These are phyloP conservation scores for Anthopleura xanthogrammica DNA, from an alignment of 92 coral and sea anemone species.

Conservation along the genomic window DNA sequence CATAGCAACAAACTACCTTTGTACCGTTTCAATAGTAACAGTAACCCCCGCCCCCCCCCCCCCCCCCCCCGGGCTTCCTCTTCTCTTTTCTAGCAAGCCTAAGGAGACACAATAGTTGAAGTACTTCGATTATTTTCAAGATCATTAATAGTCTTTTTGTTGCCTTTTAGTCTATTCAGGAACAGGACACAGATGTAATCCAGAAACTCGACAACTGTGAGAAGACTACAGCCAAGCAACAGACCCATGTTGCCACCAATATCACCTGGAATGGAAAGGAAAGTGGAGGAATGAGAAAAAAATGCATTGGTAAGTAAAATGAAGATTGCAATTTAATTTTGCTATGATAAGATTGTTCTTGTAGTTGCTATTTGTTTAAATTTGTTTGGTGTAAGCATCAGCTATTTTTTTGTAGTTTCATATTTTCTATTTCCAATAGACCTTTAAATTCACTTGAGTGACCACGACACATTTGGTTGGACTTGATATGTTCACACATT, in stretches of 20 bases:
- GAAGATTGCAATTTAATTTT: no score
- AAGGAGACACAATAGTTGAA: not conserved
- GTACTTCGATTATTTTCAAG: not conserved
- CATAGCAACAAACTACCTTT: no score
- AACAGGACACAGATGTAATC: not conserved
- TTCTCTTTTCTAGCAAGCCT: not conserved
- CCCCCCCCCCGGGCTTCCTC: no score
- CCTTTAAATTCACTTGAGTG: no score
- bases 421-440: no score
- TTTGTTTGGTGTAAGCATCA: no score
- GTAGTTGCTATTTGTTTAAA: not conserved
- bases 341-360: not conserved
- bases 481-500: no score
- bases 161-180: not conserved
- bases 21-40: not conserved
- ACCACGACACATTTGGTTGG: no score
- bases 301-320: not conserved
- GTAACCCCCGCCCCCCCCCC: no score
- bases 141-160: not conserved
- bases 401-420: no score
- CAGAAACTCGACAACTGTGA: constrained; percentile 12
- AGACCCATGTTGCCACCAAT: constrained; percentile 30
- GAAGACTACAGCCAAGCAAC: constrained; percentile 22
- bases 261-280: constrained; percentile 15
- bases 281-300: not conserved